Percentiles rank a stretch among this genome's conserved stretches.
phyloP scores from a whole-genome alignment of 2,797 vertebrate genomes.

The Margarornis squamiger region DNA sequence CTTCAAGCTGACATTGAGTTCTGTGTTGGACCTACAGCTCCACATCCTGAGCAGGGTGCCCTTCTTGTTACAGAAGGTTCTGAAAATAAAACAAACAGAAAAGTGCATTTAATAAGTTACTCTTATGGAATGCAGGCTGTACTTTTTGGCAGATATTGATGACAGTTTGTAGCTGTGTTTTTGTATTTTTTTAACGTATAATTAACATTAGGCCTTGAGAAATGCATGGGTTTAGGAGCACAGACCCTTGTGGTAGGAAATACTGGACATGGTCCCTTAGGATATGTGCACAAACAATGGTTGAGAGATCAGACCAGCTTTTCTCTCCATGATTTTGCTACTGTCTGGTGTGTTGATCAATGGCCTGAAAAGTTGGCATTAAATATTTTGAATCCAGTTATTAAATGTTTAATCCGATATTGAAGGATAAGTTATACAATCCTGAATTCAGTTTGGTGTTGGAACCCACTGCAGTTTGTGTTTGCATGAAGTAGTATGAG shows the following conservation, averaged over 20 bases:
- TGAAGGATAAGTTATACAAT: background rate
- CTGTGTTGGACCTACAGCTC: background rate
- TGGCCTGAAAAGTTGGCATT: background rate
- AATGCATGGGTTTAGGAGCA: background rate
- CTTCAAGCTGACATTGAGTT: background rate
- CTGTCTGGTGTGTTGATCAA: background rate
- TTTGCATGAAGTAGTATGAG: background rate
- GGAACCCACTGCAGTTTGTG: background rate
- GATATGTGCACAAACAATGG: background rate
- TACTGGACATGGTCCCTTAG: background rate
- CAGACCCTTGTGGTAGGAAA: background rate
- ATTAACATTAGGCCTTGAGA: background rate
- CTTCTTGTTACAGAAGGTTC: background rate
- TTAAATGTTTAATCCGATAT: background rate
- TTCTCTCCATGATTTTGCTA: background rate
- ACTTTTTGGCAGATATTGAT: background rate
- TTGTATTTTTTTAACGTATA: background rate
- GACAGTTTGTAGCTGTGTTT: background rate
- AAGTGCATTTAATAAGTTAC: background rate
- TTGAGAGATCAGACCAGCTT: background rate
- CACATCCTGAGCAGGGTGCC: background rate
- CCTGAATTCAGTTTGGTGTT: background rate
- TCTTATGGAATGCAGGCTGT: background rate
- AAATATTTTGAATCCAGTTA: background rate
- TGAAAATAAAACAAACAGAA: background rate